Evolutionary conservation across 30 jellyfish, hydroid and myxozoan genomes (phyloP).

Genomic region (Hydractinia echinata): DNA sequence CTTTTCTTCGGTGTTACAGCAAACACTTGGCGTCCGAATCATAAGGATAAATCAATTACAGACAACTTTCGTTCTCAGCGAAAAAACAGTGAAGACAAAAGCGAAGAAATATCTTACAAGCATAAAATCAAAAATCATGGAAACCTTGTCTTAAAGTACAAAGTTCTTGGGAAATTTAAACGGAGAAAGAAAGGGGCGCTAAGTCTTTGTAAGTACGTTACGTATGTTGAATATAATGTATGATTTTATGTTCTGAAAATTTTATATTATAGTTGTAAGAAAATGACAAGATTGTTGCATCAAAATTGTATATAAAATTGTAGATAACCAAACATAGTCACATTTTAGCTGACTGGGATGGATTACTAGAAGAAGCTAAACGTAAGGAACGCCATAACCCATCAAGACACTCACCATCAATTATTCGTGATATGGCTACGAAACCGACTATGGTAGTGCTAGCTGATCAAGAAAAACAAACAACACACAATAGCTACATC

Average conservation of each 20-base stretch:
- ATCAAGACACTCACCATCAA: background rate
- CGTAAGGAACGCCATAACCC: background rate
- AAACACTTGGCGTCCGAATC: constrained; percentile 5
- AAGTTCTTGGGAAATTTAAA: constrained; percentile 20
- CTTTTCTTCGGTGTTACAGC: background rate
- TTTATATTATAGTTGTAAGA: too few species aligned
- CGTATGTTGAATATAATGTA: too few species aligned
- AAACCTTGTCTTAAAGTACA: constrained; percentile 11
- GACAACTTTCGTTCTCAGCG: too few species aligned
- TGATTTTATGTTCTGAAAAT: too few species aligned
- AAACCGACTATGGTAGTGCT: background rate
- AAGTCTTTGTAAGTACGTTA: background rate
- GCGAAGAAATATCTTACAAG: constrained; percentile 15
- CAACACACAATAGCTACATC: background rate
- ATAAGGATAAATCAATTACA: background rate
- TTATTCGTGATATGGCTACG: background rate
- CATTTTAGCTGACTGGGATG: constrained; percentile 20
- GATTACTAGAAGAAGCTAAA: constrained; percentile 16
- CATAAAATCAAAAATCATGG: constrained; percentile 17
- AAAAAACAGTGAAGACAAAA: background rate
- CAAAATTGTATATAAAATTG: background rate
- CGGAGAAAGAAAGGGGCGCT: background rate
- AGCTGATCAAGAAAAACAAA: background rate
- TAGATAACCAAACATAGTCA: background rate
- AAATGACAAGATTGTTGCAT: background rate